Evolutionary conservation across 2,888 invertebrate genomes (phyloP).

Genomic region (Trypoxylon attenuatum): DNA sequence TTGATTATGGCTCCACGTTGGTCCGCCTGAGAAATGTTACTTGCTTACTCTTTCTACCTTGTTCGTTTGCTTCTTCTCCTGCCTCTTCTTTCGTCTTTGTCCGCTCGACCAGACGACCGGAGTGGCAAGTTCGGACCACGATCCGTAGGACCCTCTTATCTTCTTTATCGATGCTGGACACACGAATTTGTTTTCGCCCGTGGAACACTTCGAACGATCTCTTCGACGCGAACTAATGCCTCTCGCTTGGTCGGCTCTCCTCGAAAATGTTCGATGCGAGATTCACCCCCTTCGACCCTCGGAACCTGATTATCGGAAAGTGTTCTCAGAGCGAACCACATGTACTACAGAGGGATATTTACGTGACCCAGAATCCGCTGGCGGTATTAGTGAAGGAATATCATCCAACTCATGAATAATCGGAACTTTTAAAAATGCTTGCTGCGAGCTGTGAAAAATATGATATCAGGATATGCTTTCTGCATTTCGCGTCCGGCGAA

Average conservation of each 20-base stretch:
- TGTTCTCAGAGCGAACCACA: background rate
- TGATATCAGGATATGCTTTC: background rate
- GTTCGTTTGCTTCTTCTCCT: slow-evolving; percentile 18
- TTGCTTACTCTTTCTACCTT: slow-evolving; percentile 34
- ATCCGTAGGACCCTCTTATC: slow-evolving; percentile 44
- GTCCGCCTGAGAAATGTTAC: slow-evolving; percentile 52
- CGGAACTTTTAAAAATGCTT: background rate
- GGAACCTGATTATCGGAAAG: background rate
- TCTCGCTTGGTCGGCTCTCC: background rate
- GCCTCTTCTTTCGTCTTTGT: background rate
- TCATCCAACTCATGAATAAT: background rate
- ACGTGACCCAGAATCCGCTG: background rate
- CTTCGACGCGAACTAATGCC: slow-evolving; percentile 14
- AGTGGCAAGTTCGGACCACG: no score
- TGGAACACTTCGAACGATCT: slow-evolving; percentile 10
- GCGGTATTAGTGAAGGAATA: background rate
- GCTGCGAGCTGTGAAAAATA: background rate
- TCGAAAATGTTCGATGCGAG: background rate
- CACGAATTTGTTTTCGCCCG: slow-evolving; percentile 50
- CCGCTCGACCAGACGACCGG: no score
- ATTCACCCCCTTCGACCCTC: background rate
- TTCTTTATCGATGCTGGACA: slow-evolving; percentile 46
- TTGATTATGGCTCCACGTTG: slow-evolving; percentile 53
- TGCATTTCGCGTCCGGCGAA: slow-evolving; percentile 33
- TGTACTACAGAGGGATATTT: background rate